Evolutionary conservation across 2,888 invertebrate genomes (phyloP).

Genomic region (Platerodrilus igneus): DNA sequence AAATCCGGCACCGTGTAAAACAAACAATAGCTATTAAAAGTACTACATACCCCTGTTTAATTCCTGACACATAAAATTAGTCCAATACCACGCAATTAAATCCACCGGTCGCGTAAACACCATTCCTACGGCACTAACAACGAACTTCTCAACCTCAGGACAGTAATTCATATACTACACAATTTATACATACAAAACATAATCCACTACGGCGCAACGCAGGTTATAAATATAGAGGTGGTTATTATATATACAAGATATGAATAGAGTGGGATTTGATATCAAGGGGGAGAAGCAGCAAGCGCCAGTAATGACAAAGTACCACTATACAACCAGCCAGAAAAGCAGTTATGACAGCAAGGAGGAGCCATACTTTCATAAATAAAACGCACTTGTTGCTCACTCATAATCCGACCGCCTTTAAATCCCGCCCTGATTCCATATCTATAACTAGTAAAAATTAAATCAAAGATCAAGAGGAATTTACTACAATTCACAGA

Average conservation of each 20-base stretch:
- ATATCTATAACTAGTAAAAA: slow-evolving; percentile 47
- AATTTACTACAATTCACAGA: too few species aligned
- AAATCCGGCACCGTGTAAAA: too few species aligned
- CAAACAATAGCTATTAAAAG: too few species aligned
- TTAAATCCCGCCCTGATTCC: slow-evolving; percentile 47
- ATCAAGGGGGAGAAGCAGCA: slow-evolving; percentile 39
- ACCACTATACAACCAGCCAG: slow-evolving; percentile 56
- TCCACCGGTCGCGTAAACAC: too few species aligned
- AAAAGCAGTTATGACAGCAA: slow-evolving; percentile 64
- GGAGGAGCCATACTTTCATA: slow-evolving; percentile 64
- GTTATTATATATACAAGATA: slow-evolving; percentile 50
- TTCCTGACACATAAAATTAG: too few species aligned
- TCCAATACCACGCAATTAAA: too few species aligned
- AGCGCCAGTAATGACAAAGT: slow-evolving; percentile 47
- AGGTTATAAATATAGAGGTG: slow-evolving; percentile 44
- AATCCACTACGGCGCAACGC: slow-evolving; percentile 19
- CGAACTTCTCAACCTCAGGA: too few species aligned
- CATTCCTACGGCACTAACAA: too few species aligned
- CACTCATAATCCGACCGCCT: slow-evolving; percentile 60
- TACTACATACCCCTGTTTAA: too few species aligned
- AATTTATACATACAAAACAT: too few species aligned
- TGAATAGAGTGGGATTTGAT: slow-evolving; percentile 41
- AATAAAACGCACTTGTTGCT: slow-evolving; percentile 65
- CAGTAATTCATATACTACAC: slow-evolving; percentile 6
- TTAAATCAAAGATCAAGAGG: too few species aligned